Evolutionary conservation across 2,113 vertebrate species (phyloP).

Genomic region (Aramus guarauna): DNA sequence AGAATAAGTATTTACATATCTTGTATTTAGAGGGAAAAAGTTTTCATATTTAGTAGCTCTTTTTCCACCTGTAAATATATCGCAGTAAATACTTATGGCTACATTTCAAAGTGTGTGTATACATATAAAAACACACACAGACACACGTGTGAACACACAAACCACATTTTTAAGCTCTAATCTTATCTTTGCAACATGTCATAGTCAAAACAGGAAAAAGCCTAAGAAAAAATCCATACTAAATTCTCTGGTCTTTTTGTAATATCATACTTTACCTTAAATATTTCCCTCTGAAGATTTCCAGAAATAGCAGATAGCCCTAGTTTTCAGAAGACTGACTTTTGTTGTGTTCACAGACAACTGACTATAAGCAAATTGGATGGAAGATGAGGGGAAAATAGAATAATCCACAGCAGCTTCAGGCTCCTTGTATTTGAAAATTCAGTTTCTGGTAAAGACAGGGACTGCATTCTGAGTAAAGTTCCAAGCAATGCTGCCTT

Average conservation of each 20-base stretch:
- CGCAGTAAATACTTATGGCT: neutral
- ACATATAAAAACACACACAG: neutral
- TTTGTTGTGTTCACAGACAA: neutral
- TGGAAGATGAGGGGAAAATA: neutral
- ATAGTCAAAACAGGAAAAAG: neutral
- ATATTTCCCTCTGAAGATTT: neutral
- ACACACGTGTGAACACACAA: neutral
- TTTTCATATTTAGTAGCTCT: neutral
- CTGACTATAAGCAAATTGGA: neutral
- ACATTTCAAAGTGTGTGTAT: neutral
- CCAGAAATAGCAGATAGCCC: neutral
- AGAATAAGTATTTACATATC: neutral
- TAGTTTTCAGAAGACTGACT: neutral
- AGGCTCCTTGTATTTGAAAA: neutral
- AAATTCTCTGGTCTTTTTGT: neutral
- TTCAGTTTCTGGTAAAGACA: neutral
- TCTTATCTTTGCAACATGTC: neutral
- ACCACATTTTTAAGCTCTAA: neutral
- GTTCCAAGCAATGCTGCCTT: neutral
- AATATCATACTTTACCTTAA: neutral
- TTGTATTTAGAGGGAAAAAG: neutral
- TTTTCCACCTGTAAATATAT: neutral
- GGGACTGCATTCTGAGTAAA: rapidly evolving
- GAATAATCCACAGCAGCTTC: neutral
- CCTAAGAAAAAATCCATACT: neutral